Base-by-base conservation (phyloP, 1,140 invertebrate species). In the Drosophila malerkotliana region DNA sequence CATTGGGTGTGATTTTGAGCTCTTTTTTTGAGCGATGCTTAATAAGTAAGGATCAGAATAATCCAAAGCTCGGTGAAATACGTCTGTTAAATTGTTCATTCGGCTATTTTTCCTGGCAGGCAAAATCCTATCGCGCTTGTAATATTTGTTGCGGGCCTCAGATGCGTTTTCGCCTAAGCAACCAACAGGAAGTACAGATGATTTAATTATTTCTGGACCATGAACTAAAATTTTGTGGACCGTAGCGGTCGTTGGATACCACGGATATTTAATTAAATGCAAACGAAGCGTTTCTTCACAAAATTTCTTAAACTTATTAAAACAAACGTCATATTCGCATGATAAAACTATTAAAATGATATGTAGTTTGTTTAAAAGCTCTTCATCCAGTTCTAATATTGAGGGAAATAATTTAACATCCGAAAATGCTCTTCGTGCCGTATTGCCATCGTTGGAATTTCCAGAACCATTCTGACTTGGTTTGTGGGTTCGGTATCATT, bases 381-480 rank as follows among this genome's bases (percentile, higher is more conserved):
- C 8, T 30, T 59, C 8, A 51, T 60, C 57, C n/a, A 60, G 12
- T 49, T 49, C 45, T 34, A 39, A 49, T 26, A 59, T 53, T 51
- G 34, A 39, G 21, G 37, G 9, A 62, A 52, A 30, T 48, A 56
- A 28, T 55, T 30, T 8, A 21, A 49, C 44, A 32, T 63, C 26
- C 34, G 9, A 26, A 49, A 55, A 49, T 30, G 28, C 15, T 47
- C 52, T 55, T 63, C 44, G 44, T n/a, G 61, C 52, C 28, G 52
- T 55, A 55, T n/a, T n/a, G n/a, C n/a, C n/a, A n/a, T 63, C 44
- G 14, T 63, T 63, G 28, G 52, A 57, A 41, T 64, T 64, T 51
- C 34, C 44, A 58, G 53, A 48, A 30, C 72, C 55, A 37, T 75
- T 75, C 44, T 47, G 21, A 10, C 60, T 64, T 61, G 69, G 56